Evolutionary conservation across 2,888 invertebrate genomes (phyloP), one percentile per base, ranked within the genome.

Genomic region (Nomada hirtipes): DNA sequence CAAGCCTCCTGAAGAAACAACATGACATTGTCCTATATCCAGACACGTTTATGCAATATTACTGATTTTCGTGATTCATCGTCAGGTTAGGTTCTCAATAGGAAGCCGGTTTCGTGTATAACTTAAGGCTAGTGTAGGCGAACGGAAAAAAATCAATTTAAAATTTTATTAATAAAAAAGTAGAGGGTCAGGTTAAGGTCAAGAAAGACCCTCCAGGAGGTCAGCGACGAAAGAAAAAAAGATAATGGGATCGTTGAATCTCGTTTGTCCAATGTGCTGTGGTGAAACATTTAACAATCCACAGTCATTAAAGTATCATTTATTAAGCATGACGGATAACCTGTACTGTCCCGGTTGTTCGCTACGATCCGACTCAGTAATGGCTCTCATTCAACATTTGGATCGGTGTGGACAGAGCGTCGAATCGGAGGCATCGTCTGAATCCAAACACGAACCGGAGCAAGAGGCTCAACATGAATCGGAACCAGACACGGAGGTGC

Each of bases 201-300:
- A 53, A 50, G 11, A 36, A 70, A 50, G 53, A 68, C 60, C 60
- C 61, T 76, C 20, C 65, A 67, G 55, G 29, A 57, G 52, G n/a
- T 67, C 36, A 47, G 23, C 18, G 0, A 26, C 13, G 3, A 47
- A 79, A 74, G 57, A 52, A 2, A 47, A 52, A 67, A 75, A 75
- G 50, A 75, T 72, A 59, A 96, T 96, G 96, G 95, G 94, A 91
- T 94, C 95, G 74, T 88, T 94, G 91, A 92, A 91, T 87, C 90
- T 95, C 90, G 91, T 94, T 84, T 96, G 96, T 88, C 96, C 96
- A 55, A 94, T 96, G 91, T 96, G 96, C 92, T 96, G 96, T 90
- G 95, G 95, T 80, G 95, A 95, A 91, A 95, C 94, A 76, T 96
- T 96, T 94, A 91, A 94, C 81, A 95, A 95, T 76, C 95, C 95